These are phyloP conservation scores for Polyodon spathula DNA, from an alignment of 2,113 vertebrate genomes.

Conservation along the genomic window DNA sequence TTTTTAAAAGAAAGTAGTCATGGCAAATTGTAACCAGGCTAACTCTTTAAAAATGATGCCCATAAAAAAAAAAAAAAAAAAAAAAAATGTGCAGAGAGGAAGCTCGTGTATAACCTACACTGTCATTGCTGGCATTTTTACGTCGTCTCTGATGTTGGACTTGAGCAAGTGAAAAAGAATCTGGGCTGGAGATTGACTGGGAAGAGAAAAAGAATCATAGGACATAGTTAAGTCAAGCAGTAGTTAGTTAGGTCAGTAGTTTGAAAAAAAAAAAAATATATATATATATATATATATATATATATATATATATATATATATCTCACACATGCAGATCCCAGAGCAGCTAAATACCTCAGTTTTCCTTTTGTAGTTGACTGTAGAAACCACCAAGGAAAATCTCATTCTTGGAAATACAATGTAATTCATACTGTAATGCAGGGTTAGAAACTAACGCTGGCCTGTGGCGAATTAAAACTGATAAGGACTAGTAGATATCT, in stretches of 20 bases:
- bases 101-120: constrained; percentile 24
- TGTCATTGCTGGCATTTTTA: constrained; percentile 22
- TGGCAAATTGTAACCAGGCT: constrained; percentile 18
- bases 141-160: constrained; percentile 9
- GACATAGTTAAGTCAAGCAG: background rate
- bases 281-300: too few relatives aligned
- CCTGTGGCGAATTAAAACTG: too few relatives aligned
- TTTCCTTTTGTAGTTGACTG: too few relatives aligned
- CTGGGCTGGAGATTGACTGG: too few relatives aligned
- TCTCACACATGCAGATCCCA: too few relatives aligned
- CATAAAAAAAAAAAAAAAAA: background rate
- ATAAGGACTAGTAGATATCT: too few relatives aligned
- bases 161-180: background rate
- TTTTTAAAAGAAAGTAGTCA: constrained; percentile 21
- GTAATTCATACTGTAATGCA: background rate
- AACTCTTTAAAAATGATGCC: background rate
- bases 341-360: too few relatives aligned
- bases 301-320: too few relatives aligned
- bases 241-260: too few relatives aligned
- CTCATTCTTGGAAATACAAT: background rate
- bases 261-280: too few relatives aligned
- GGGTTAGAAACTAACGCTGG: too few relatives aligned
- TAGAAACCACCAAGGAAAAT: too few relatives aligned
- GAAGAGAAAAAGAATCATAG: background rate
- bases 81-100: constrained; percentile 8